Evolutionary conservation across 2,797 vertebrate genomes (phyloP).

Genomic region (Danionella dracula): DNA sequence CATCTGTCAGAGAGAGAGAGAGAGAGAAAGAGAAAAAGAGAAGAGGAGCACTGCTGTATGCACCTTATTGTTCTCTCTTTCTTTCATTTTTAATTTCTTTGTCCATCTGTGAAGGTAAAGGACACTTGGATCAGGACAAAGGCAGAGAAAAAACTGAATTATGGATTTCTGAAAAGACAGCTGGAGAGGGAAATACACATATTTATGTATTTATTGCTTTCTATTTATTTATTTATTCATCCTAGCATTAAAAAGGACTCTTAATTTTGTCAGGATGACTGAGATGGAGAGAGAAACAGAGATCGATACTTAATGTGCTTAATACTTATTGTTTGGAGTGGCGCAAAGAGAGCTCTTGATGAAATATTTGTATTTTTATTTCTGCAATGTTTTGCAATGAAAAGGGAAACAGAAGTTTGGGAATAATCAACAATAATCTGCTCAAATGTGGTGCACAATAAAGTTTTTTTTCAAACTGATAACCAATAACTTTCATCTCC

Average conservation of each 20-base stretch:
- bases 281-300: not conserved
- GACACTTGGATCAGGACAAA: not conserved
- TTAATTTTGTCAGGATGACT: conserved; percentile 14
- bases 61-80: conserved; percentile 30
- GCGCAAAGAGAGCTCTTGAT: too few relatives aligned
- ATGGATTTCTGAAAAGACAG: conserved; percentile 62
- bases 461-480: too few relatives aligned
- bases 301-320: not conserved
- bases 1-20: conserved; percentile 29
- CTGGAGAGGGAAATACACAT: conserved; percentile 29
- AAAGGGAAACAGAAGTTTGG: too few relatives aligned
- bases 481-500: too few relatives aligned
- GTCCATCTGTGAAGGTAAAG: conserved; percentile 14
- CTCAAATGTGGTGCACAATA: too few relatives aligned
- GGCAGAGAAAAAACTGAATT: conserved; percentile 37
- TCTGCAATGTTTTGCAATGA: too few relatives aligned
- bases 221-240: conserved; percentile 73
- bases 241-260: conserved; percentile 42
- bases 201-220: conserved; percentile 79
- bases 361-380: too few relatives aligned
- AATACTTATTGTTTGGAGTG: too few relatives aligned
- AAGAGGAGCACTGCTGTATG: conserved; percentile 9
- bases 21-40: too few relatives aligned
- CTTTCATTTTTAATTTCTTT: too few relatives aligned
- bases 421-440: too few relatives aligned